phyloP scores from a whole-genome alignment of 2,113 vertebrate species.

The Corvus cornix region DNA sequence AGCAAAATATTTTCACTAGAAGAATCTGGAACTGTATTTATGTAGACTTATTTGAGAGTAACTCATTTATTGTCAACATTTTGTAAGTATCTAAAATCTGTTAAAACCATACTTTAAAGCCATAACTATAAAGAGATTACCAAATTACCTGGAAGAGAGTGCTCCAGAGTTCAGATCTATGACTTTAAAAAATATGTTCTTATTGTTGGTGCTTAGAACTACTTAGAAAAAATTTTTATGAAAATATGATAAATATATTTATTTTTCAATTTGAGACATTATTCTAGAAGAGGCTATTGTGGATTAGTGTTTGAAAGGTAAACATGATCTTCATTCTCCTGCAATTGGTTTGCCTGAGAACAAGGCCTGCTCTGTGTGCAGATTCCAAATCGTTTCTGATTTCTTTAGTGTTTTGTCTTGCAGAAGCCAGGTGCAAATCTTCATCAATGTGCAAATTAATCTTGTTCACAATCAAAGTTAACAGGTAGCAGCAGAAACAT shows the following conservation, averaged over 20 bases:
- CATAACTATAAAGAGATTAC: neutral
- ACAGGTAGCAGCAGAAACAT: slow-evolving; percentile 20
- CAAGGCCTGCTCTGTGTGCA: neutral
- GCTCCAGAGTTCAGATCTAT: neutral
- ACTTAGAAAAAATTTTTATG: neutral
- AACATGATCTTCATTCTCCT: neutral
- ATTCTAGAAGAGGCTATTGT: neutral
- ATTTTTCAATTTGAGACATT: neutral
- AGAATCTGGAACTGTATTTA: neutral
- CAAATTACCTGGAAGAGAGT: neutral
- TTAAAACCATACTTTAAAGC: neutral
- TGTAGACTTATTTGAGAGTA: neutral
- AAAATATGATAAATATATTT: neutral
- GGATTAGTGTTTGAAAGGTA: neutral
- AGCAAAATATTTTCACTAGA: neutral
- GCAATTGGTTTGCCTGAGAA: neutral
- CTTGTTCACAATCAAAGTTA: slow-evolving; percentile 4
- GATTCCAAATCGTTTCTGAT: neutral
- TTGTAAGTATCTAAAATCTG: neutral
- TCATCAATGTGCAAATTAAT: slow-evolving; percentile 24
- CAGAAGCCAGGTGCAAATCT: slow-evolving; percentile 4
- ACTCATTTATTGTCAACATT: neutral
- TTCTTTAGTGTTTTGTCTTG: slow-evolving; percentile 1
- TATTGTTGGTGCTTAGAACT: neutral
- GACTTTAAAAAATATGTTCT: neutral